Percentiles rank a stretch among this genome's conserved stretches.
phyloP scores from a whole-genome alignment of 2,113 vertebrate species.

The Myanophis thanlyinensis region DNA sequence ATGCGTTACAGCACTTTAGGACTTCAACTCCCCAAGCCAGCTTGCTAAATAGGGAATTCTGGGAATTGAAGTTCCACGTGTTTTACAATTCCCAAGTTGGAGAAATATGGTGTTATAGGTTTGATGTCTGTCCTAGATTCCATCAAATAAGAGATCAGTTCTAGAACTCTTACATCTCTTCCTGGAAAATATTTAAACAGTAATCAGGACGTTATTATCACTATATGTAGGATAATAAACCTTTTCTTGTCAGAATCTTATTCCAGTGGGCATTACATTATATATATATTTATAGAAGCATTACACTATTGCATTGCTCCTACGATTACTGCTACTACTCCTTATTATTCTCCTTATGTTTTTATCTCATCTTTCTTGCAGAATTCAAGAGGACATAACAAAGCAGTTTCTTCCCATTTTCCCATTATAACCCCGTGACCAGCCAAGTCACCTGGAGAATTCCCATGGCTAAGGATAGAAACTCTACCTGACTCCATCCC shows the following conservation, averaged over 20 bases:
- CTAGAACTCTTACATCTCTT: background rate
- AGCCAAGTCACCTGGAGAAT: background rate
- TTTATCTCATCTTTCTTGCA: background rate
- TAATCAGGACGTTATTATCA: background rate
- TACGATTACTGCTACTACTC: background rate
- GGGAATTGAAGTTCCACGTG: background rate
- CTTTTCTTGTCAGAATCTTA: background rate
- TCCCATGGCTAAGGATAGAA: background rate
- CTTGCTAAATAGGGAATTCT: background rate
- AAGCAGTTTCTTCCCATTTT: background rate
- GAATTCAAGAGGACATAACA: background rate
- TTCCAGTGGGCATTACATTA: background rate
- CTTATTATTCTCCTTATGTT: background rate
- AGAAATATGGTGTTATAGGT: background rate
- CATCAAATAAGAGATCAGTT: background rate
- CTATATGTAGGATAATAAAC: too few species aligned
- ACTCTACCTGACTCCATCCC: background rate
- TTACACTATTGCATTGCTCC: background rate
- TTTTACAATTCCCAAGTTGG: background rate
- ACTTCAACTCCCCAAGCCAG: background rate
- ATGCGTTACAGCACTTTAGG: background rate
- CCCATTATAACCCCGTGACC: background rate
- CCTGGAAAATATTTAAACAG: background rate
- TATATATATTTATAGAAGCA: background rate
- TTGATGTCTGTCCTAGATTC: background rate